These are phyloP conservation scores for Cepaea nemoralis DNA, from an alignment of 1,140 invertebrate genomes.

Conservation along the genomic window DNA sequence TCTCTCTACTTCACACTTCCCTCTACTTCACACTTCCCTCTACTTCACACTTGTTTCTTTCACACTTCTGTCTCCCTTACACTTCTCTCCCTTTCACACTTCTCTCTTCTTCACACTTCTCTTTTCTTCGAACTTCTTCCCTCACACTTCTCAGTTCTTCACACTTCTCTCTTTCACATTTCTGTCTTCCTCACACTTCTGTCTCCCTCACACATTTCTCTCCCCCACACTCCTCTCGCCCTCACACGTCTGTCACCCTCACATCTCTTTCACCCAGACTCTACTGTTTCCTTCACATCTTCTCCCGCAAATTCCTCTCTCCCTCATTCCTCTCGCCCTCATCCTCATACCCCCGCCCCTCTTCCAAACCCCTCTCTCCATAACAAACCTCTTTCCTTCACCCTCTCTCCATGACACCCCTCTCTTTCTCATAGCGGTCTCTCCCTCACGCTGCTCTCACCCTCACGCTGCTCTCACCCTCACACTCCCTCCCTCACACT, in stretches of 20 bases:
- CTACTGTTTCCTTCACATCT: not conserved
- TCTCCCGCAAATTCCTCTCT: not conserved
- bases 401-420: not conserved
- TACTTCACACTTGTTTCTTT: not conserved
- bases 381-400: not conserved
- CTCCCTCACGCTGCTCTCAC: not conserved
- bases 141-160: too few relatives aligned
- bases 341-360: not conserved
- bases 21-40: not conserved
- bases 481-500: not conserved
- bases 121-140: too few relatives aligned
- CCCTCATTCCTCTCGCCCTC: not conserved
- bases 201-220: too few relatives aligned
- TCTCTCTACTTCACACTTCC: not conserved
- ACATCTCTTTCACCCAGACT: not conserved
- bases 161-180: too few relatives aligned
- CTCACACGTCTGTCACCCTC: not conserved
- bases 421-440: not conserved
- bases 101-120: too few relatives aligned
- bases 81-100: too few relatives aligned
- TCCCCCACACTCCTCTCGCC: too few relatives aligned
- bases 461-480: not conserved
- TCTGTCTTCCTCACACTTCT: too few relatives aligned
- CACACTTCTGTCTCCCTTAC: not conserved
- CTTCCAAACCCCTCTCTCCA: not conserved